Percentiles rank a stretch among this genome's conserved stretches.
Evolutionary conservation across 2,113 vertebrate genomes (phyloP).

Genomic region (Microtus ochrogaster): DNA sequence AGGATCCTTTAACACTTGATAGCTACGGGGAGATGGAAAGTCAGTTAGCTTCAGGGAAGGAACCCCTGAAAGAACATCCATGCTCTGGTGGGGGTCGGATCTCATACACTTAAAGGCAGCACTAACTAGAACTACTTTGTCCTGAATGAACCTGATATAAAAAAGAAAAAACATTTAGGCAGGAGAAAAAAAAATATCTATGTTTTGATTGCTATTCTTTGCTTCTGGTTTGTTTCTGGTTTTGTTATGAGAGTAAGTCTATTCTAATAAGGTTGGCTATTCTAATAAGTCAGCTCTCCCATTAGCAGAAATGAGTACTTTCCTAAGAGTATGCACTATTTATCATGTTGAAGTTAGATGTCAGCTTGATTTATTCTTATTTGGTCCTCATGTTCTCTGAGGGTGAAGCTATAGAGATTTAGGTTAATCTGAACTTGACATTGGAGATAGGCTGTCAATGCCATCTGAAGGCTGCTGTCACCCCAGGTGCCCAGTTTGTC

Average conservation of each 20-base stretch:
- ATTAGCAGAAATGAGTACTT: background rate
- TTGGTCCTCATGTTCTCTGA: conserved; percentile 40
- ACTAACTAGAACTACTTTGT: background rate
- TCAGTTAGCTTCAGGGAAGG: too few species aligned
- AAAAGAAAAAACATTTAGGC: background rate
- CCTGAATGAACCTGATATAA: background rate
- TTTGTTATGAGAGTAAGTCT: background rate
- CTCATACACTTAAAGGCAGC: background rate
- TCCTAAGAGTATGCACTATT: background rate
- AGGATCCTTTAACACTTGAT: too few species aligned
- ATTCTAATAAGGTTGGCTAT: background rate
- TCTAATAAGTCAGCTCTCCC: background rate
- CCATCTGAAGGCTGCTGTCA: conserved; percentile 13
- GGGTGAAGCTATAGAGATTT: background rate
- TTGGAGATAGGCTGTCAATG: conserved; percentile 45
- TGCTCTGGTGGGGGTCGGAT: background rate
- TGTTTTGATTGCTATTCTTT: background rate
- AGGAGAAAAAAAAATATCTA: background rate
- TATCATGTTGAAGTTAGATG: conserved; percentile 26
- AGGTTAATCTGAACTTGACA: conserved; percentile 5
- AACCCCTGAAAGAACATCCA: background rate
- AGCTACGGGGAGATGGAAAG: background rate
- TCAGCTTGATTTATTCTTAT: conserved; percentile 41
- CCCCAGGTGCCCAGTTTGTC: conserved; percentile 36
- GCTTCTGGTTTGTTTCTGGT: background rate